Conservation (phyloP, 2,797 vertebrate species). For the Antennarius maculatus region DNA sequence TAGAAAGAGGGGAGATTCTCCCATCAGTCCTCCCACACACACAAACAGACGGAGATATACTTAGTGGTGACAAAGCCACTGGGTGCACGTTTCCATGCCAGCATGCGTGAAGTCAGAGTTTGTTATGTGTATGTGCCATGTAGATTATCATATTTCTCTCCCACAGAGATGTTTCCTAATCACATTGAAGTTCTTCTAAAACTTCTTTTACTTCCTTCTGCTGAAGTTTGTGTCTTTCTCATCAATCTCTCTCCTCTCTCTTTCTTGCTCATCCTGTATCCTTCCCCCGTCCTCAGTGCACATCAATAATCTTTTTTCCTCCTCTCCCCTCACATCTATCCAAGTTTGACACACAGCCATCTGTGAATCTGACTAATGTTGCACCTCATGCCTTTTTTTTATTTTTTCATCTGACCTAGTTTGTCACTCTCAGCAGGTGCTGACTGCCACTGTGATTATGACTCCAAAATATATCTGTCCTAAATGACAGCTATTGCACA, state of each 20-base stretch:
- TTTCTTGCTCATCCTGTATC: conserved; percentile 2
- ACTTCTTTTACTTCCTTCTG: conserved; percentile 49
- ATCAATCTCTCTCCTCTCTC: conserved; percentile 14
- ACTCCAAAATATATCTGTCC: conserved; percentile 27
- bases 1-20: conserved; percentile 69
- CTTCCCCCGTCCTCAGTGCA: neutral
- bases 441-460: conserved; percentile 36
- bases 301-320: conserved; percentile 12
- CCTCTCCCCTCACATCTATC: neutral
- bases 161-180: conserved; percentile 55
- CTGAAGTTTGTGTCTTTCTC: conserved; percentile 50
- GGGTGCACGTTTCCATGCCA: conserved; percentile 44
- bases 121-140: conserved; percentile 8
- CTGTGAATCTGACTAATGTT: conserved; percentile 42
- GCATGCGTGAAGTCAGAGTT: conserved; percentile 2
- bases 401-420: conserved; percentile 48
- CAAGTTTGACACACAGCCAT: conserved; percentile 54
- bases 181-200: conserved; percentile 58
- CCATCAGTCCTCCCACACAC: conserved; percentile 59
- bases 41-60: conserved; percentile 43
- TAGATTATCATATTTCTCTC: conserved; percentile 37
- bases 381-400: conserved; percentile 21
- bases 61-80: conserved; percentile 50
- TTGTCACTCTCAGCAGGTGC: conserved; percentile 36
- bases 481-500: conserved; percentile 26